Base-by-base conservation (phyloP, 1,140 invertebrate genomes). In the Globodera rostochiensis region DNA sequence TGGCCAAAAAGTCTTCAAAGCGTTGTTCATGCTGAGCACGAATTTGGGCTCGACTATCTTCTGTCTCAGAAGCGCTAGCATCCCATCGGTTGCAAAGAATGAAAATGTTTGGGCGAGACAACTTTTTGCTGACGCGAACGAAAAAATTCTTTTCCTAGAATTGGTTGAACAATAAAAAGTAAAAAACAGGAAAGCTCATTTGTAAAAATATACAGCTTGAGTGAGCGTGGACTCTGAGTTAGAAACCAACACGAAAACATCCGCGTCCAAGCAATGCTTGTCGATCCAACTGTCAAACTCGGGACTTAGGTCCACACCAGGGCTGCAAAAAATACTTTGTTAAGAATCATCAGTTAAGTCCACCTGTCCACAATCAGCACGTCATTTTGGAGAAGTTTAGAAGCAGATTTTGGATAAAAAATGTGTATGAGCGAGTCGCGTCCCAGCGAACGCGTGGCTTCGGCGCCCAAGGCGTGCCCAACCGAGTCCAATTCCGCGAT, bases 11-110 rank as follows among this genome's bases (percentile, higher is more conserved):
- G 87, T 95, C 94, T 66, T 95, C 93, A 86, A 95, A 96, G 80
- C 96, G 92, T 86, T 96, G 95, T 86, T 95, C 93, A 91, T 99
- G 98, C 90, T 99, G 98, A 60, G 94, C 94, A 86, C 95, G 93
- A 0, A 99, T 97, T 95, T 98, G 89, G 60, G 98, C 95, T 85
- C 96, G 92, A 90, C 93, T 95, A 90, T 99, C 96, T 0, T 99
- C 97, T 0, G 94, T 94, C 91, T 99, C 97, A 71, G 94, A 93
- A 70, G 95, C 96, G 66, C 96, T 98, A 2, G 96, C 96, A 91
- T 99, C 98, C 97, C 97, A 99, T 90, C 97, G 92, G 91, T 99
- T 99, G 90, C 98, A 98, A 77, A 99, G 90, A 89, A 99, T 97
- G 90, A 99, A 99, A 88, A 99, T 96, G 90, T 99, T 99, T 73